phyloP scores from a whole-genome alignment of 2,113 vertebrate genomes.

The Piaya cayana region DNA sequence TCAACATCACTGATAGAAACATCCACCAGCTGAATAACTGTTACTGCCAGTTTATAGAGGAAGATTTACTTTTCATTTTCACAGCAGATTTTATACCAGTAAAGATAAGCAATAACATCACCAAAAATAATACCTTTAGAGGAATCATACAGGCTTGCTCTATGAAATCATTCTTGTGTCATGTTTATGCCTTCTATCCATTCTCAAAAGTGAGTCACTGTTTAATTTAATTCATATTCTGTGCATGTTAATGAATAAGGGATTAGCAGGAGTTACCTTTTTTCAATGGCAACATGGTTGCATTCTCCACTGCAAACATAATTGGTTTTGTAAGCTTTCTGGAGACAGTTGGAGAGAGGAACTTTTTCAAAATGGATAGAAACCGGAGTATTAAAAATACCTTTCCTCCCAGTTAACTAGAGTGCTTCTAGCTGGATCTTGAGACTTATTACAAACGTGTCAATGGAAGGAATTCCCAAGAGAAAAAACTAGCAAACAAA shows the following conservation, averaged over 20 bases:
- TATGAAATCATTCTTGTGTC: neutral
- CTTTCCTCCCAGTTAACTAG: neutral
- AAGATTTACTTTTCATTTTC: slow-evolving; percentile 22
- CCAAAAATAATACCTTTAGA: neutral
- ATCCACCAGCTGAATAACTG: neutral
- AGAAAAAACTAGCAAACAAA: neutral
- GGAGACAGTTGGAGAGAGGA: neutral
- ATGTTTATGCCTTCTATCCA: neutral
- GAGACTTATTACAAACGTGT: neutral
- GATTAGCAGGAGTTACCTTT: fast-evolving
- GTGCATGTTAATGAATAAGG: neutral
- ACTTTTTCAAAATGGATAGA: neutral
- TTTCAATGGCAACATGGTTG: neutral
- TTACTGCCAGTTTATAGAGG: neutral
- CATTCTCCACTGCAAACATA: neutral
- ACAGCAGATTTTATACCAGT: neutral
- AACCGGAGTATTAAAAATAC: neutral
- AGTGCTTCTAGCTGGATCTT: neutral
- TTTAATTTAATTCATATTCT: neutral
- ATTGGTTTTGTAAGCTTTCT: neutral
- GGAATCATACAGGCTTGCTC: neutral
- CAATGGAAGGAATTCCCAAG: neutral
- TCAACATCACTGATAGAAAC: neutral
- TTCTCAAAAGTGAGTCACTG: neutral
- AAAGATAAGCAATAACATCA: neutral